Evolutionary conservation across 2,888 invertebrate species (phyloP).

Genomic region (Tyria jacobaeae): DNA sequence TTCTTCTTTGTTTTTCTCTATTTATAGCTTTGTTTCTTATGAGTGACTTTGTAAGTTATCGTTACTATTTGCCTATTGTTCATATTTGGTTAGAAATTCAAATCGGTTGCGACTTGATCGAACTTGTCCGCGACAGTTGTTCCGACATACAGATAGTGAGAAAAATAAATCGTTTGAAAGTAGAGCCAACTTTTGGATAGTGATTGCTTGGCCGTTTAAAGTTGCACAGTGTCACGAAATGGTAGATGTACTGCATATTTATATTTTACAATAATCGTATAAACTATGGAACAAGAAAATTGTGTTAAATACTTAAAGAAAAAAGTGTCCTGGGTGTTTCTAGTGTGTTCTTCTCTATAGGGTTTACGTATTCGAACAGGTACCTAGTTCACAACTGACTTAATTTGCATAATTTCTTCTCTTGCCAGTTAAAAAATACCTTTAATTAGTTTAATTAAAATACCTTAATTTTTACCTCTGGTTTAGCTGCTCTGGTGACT

Average conservation of each 20-base stretch:
- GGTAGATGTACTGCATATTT: not conserved
- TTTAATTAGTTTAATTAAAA: too few species aligned
- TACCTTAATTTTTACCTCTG: too few species aligned
- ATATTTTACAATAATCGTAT: too few species aligned
- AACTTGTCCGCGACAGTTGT: slow-evolving; percentile 12
- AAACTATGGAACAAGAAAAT: too few species aligned
- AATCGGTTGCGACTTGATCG: slow-evolving; percentile 15
- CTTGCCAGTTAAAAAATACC: too few species aligned
- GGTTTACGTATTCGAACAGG: too few species aligned
- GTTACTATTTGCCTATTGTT: slow-evolving; percentile 30
- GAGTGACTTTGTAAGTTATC: slow-evolving; percentile 45
- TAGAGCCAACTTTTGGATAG: slow-evolving; percentile 1
- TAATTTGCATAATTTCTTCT: too few species aligned
- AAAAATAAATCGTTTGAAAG: slow-evolving; percentile 10
- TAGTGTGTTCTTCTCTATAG: too few species aligned
- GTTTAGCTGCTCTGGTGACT: too few species aligned
- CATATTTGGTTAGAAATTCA: slow-evolving; percentile 23
- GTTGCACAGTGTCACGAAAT: not conserved
- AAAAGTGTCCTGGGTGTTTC: too few species aligned
- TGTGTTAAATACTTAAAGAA: too few species aligned
- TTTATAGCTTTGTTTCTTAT: slow-evolving; percentile 48
- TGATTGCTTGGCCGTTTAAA: slow-evolving; percentile 5
- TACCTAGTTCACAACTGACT: too few species aligned
- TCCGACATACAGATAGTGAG: not conserved
- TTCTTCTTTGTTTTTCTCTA: slow-evolving; percentile 35